Evolutionary conservation across 2,113 vertebrate genomes (phyloP), one percentile per base, ranked within the genome.

Genomic region (Lathamus discolor): DNA sequence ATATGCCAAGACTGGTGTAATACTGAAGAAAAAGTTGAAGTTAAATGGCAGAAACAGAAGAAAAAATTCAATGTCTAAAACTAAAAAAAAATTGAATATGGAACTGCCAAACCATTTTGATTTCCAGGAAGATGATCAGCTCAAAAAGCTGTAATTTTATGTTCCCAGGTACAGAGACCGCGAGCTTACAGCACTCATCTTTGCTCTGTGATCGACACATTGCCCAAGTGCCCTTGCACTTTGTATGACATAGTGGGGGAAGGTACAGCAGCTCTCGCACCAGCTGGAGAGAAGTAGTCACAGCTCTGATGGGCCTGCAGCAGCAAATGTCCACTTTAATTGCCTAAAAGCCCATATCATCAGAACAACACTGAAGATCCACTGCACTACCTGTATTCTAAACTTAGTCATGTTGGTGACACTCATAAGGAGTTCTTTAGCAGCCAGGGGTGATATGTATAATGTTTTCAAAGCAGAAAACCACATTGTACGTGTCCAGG

Each of bases 341-440:
- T 73, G 20, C 75, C 54, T 54, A 35, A 78, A 74, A 83, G 18
- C 13, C n/a, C 23, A 0, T 20, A 44, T 25, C 67, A 83, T 43
- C 46, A 81, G 62, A 85, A 57, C 8, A 35, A 31, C 10, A 55
- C 57, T 33, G 29, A 75, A 76, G 70, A 76, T 28, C 27, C 62
- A 55, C 15, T 59, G 27, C 41, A 37, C 44, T 35, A 63, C 1
- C 1, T 2, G 4, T 23, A 29, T 20, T 52, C 48, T 55, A 68
- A 89, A 77, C 4, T 37, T n/a, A n/a, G 19, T 63, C 23, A 49
- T 20, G 25, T 43, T 0, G 0, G 2, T 66, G 68, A 41, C 49
- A 49, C 44, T 76, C 25, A 25, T 22, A 69, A 74, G 11, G 44
- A 77, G 54, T 54, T 20, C 37, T 74, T 66, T 14, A 83, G 16